Percentiles rank a stretch among this genome's conserved stretches.
These are phyloP conservation scores for Fabriciana adippe DNA, from an alignment of 2,888 invertebrate species.

Conservation along the genomic window DNA sequence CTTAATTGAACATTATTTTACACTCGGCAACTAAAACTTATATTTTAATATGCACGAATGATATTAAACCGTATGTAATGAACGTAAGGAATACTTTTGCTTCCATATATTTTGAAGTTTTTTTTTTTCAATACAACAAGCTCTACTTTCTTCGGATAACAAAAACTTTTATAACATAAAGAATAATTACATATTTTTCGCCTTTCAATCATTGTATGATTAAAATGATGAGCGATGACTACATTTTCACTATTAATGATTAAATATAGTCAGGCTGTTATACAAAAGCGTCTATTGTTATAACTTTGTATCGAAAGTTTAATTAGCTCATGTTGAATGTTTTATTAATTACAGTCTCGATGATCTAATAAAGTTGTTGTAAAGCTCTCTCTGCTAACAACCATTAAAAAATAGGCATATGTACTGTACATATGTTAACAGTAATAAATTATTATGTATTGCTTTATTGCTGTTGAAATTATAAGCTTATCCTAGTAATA, in stretches of 20 bases:
- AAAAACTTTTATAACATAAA: constrained; percentile 28
- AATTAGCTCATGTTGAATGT: constrained; percentile 10
- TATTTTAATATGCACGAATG: neutral
- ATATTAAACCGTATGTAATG: neutral
- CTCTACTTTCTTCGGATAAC: constrained; percentile 21
- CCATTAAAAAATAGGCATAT: constrained; percentile 8
- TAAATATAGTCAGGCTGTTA: constrained; percentile 6
- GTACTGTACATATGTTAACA: neutral
- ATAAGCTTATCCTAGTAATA: too few relatives aligned
- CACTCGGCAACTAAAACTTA: constrained; percentile 4
- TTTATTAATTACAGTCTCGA: constrained; percentile 11
- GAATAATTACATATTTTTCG: constrained; percentile 53
- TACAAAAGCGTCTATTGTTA: constrained; percentile 3
- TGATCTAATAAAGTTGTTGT: constrained; percentile 19
- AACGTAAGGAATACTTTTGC: constrained; percentile 1
- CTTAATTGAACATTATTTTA: constrained; percentile 43
- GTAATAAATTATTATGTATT: constrained; percentile 8
- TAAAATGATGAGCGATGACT: constrained; percentile 57
- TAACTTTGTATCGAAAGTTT: constrained; percentile 7
- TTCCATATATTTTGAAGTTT: neutral
- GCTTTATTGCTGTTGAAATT: neutral
- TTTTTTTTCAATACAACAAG: neutral
- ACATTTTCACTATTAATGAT: constrained; percentile 69
- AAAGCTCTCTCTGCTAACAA: constrained; percentile 14
- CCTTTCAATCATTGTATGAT: constrained; percentile 46